Evolutionary conservation across 2,888 invertebrate genomes (phyloP), one percentile per base, ranked within the genome.

Genomic region (Synergus japonicus): DNA sequence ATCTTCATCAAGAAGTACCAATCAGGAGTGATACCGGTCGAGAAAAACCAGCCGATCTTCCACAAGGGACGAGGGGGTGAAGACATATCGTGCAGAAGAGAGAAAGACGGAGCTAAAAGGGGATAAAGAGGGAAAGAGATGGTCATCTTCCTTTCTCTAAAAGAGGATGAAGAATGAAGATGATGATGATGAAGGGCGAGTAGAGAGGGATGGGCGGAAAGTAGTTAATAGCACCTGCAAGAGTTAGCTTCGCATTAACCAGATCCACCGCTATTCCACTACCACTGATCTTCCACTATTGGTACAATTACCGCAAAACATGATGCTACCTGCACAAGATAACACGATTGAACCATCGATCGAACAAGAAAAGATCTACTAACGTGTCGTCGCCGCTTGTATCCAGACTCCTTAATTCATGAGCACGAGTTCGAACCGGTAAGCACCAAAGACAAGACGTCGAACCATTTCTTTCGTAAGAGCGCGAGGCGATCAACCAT

Each of bases 351-450:
- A 82, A 81, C 84, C 78, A 76, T 79, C 69, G 58, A 79, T 66
- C 77, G 54, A 15, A 79, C 8, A 82, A 85, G 88, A 89, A 84
- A 88, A 83, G 78, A 80, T 79, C 79, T 79, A 80, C 82, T 85
- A 83, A 86, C 87, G 88, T 87, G 89, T 89, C 87, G 86, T 87
- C 87, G 85, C 84, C 83, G 84, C 85, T 86, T 84, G 83, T 84
- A 84, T 86, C 79, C 82, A 79, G 83, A 83, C 88, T 90, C 87
- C 89, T 90, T 90, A 90, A 90, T 90, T 90, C 90, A 90, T 90
- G 90, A 89, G 88, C 46, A 54, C 78, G 78, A 79, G 83, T 81
- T 67, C 76, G 65, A 79, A 82, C 78, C 78, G 78, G 79, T 81
- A 80, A 81, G 69, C 76, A 60, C 65, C 76, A 76, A 76, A 69